Conservation (phyloP, 2,113 vertebrate species). For the Oryzias celebensis region DNA sequence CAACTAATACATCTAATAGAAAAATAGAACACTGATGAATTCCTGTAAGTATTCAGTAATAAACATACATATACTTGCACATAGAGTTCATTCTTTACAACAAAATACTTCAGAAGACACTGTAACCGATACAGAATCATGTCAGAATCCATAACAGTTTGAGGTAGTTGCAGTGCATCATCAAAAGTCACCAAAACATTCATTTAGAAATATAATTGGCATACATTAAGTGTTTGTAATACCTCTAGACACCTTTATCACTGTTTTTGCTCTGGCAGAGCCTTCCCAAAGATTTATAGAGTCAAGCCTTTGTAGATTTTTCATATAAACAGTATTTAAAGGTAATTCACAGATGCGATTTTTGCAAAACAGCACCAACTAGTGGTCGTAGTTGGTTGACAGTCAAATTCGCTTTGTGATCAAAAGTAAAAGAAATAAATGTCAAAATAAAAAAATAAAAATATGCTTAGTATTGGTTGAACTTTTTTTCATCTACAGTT, state of each 20-base stretch:
- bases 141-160: too few relatives aligned
- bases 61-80: conserved; percentile 21
- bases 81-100: conserved; percentile 37
- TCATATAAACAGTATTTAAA: too few relatives aligned
- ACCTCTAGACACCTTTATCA: neutral
- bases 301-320: neutral
- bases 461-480: too few relatives aligned
- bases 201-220: too few relatives aligned
- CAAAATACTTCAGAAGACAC: too few relatives aligned
- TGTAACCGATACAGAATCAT: too few relatives aligned
- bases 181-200: too few relatives aligned
- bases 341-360: conserved; percentile 1
- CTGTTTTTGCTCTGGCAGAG: neutral
- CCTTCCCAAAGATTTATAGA: neutral
- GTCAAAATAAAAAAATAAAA: too few relatives aligned
- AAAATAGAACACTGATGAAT: neutral
- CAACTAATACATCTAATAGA: conserved; percentile 7
- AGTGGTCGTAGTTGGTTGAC: conserved; percentile 24
- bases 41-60: conserved; percentile 8
- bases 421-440: neutral
- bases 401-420: neutral
- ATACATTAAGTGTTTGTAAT: too few relatives aligned
- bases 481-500: too few relatives aligned
- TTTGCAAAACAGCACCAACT: conserved; percentile 30
- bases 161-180: too few relatives aligned